Base-by-base conservation (phyloP, 2,797 vertebrate genomes). In the Anabacerthia variegaticeps region DNA sequence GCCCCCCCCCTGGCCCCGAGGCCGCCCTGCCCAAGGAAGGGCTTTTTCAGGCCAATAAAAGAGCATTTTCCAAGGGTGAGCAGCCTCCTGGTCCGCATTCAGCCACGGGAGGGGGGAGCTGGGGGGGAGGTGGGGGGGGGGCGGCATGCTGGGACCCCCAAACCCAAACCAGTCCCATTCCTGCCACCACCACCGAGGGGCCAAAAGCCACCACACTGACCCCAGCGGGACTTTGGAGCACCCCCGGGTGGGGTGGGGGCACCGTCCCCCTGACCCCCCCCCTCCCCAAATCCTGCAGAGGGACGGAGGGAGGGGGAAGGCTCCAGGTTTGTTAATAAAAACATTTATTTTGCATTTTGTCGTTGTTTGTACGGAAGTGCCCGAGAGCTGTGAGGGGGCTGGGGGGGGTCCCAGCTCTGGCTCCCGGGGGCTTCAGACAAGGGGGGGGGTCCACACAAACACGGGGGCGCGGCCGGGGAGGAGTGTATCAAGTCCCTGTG, bases 331-430 rank as follows among this genome's bases (percentile, higher is more conserved):
- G 97, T 97, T 98, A 98, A 98, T 99, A 99, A 99, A 99, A 99
- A 98, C 98, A 98, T 99, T 99, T 99, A 99, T 98, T 96, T 98
- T 98, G 98, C 98, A 97, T 96, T 92, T 55, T 9, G 27, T 85
- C 1, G 49, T 91, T 85, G 68, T 91, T 91, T 96, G 97, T 98
- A 98, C 98, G 98, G 98, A 99, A 98, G 97, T 98, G 98, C 97
- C 97, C 96, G 87, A 96, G 96, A 89, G 97, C 95, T 96, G 93
- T 82, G 89, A 91, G 78, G 75, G 93, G 56, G 67, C 88, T 12
- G 1, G 1, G 17, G 27, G 55, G 63, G 56, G 15, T n/a, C 44
- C 67, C 90, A n/a, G 73, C 85, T 67, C 67, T 26, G 28, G 73
- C 85, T 78, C 59, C 34, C 18, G 32, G 85, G 79, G 93, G 92